Evolutionary conservation across 1,140 invertebrate species (phyloP), one percentile per base, ranked within the genome.

Genomic region (Drosophila tristis): DNA sequence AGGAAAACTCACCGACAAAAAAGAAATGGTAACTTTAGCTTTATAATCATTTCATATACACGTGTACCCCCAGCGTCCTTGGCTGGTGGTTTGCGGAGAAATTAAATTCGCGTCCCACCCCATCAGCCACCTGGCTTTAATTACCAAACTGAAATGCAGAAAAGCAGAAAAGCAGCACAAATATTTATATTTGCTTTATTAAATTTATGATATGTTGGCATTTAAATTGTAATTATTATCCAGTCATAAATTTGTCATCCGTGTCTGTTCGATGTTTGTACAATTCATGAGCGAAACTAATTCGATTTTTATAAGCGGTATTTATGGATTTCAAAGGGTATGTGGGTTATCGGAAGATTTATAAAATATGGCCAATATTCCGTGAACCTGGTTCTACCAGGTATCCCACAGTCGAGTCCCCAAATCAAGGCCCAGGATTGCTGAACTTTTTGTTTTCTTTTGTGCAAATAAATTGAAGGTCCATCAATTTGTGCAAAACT

Each of bases 401-500:
- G 35, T 39, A 39, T 39, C 4, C 4, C 35, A 1, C 11, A 39
- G 35, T 39, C 35, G 35, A 13, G 4, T 13, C 0, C 11, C 35
- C 11, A 11, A 5, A 13, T 13, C 35, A 13, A 5, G 11, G 4
- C 11, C 35, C 35, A 4, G 35, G 35, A 13, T 1, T 39, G 35
- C 11, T 13, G 35, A 39, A 13, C 35, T 39, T 39, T 11, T 39
- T 39, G 11, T 39, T 39, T 26, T 42, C 4, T 39, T 9, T 20
- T 23, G 16, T 23, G n/a, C 39, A 49, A 50, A 26, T 57, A 9
- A 65, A 51, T 23, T 49, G 54, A 66, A 31, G 20, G 8, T 43
- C 48, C 70, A 58, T 74, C 48, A 58, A 74, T 74, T 73, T 55
- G 35, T 26, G 13, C 20, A 50, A 75, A 86, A 78, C 61, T 81